Evolutionary conservation across 2,113 vertebrate species (phyloP).

Genomic region (Carlito syrichta): DNA sequence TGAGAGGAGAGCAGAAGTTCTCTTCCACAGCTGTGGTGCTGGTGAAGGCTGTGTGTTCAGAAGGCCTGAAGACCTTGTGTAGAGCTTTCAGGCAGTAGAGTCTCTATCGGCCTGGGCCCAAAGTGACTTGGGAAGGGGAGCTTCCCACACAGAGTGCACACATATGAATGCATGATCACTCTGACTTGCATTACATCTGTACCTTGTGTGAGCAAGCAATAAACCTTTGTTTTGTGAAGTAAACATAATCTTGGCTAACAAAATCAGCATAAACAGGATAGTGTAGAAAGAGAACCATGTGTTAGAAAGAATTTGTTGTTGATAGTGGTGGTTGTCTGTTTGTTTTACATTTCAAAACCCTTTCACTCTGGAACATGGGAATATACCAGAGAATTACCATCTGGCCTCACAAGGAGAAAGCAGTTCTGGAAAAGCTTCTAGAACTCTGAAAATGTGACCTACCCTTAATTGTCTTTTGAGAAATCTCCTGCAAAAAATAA

Average conservation of each 20-base stretch:
- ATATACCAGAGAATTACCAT: background rate
- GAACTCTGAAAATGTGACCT: background rate
- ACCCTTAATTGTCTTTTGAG: background rate
- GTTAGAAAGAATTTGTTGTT: no score
- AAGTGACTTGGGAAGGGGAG: background rate
- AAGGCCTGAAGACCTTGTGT: no score
- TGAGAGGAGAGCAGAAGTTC: no score
- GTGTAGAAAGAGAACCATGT: background rate
- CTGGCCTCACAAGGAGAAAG: background rate
- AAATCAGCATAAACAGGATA: background rate
- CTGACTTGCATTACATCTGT: background rate
- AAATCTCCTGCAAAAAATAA: background rate
- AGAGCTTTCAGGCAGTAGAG: background rate
- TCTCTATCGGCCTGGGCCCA: no score
- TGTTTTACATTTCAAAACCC: background rate
- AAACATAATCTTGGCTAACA: background rate
- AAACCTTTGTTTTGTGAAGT: background rate
- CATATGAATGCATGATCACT: background rate
- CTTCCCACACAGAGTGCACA: accelerated
- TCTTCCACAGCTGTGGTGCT: background rate
- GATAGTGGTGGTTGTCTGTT: background rate
- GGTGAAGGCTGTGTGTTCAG: background rate
- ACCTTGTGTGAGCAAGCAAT: background rate
- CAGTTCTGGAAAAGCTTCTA: background rate
- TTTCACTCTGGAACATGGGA: background rate